Evolutionary conservation across 1,140 invertebrate genomes (phyloP).

Genomic region (Scaptomyza montana): DNA sequence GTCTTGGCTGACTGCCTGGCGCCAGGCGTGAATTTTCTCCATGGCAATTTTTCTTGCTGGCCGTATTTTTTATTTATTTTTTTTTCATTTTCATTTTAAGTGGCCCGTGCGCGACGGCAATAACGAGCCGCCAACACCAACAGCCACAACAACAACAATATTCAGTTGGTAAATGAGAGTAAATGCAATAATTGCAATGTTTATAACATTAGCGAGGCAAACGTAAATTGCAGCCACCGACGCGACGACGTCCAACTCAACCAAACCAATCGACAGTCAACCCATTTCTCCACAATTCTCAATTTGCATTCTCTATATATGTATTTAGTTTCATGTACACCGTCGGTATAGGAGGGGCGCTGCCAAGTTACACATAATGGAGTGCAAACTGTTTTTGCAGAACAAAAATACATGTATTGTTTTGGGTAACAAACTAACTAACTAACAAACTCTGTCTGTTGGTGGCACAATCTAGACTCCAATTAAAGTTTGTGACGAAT

Average conservation of each 20-base stretch:
- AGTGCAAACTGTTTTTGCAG: constrained; percentile 26
- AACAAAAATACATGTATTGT: constrained; percentile 23
- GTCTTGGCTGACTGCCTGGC: constrained; percentile 48
- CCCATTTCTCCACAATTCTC: constrained; percentile 39
- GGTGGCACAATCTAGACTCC: constrained; percentile 11
- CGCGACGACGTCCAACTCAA: constrained; percentile 43
- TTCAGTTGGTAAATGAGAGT: constrained; percentile 69
- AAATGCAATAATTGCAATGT: constrained; percentile 81
- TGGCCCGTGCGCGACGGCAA: constrained; percentile 70
- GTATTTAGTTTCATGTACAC: background rate
- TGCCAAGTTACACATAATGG: constrained; percentile 33
- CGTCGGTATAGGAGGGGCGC: constrained; percentile 15
- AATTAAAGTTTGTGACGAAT: constrained; percentile 44
- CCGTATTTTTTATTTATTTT: background rate
- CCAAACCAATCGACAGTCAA: constrained; percentile 61
- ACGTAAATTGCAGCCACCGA: constrained; percentile 70
- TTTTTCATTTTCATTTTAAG: constrained; percentile 39
- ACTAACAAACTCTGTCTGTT: background rate
- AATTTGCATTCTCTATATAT: constrained; percentile 44
- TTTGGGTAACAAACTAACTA: background rate
- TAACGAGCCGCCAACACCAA: constrained; percentile 56
- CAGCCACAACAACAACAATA: background rate
- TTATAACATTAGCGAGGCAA: constrained; percentile 65
- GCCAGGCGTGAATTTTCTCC: constrained; percentile 74
- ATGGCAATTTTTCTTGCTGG: constrained; percentile 63